Percentiles rank a stretch among this genome's conserved stretches.
These are phyloP conservation scores for Entomyzon cyanotis DNA, from an alignment of 2,113 vertebrate genomes.

Conservation along the genomic window DNA sequence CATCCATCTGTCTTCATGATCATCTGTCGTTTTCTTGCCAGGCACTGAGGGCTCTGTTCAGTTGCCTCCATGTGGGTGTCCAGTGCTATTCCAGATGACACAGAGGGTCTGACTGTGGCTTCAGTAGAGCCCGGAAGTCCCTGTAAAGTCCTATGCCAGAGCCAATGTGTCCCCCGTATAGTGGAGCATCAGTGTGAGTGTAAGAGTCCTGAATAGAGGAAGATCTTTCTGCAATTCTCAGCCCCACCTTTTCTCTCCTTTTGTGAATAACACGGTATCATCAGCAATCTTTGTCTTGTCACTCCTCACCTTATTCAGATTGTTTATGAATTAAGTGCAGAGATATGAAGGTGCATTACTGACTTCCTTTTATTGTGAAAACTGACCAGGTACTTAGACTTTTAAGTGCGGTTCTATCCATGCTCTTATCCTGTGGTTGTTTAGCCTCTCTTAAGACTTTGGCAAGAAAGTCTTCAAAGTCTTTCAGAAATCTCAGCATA, in stretches of 20 bases:
- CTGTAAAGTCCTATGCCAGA: not conserved
- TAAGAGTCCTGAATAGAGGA: not conserved
- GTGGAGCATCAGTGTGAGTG: not conserved
- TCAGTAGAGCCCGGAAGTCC: not conserved
- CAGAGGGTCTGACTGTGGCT: not conserved
- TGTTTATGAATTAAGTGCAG: not conserved
- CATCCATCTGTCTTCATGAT: not conserved
- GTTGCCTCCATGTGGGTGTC: not conserved
- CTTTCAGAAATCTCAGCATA: not conserved
- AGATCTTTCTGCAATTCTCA: not conserved
- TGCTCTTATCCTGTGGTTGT: not conserved
- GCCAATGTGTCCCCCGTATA: not conserved
- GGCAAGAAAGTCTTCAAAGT: not conserved
- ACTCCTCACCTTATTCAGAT: not conserved
- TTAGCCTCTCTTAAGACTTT: not conserved
- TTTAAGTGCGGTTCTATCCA: not conserved
- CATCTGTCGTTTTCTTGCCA: not conserved
- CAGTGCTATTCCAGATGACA: not conserved
- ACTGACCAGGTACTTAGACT: not conserved
- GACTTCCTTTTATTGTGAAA: not conserved
- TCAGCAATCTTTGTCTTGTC: not conserved
- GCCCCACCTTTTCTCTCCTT: not conserved
- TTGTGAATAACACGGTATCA: not conserved
- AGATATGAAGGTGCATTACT: not conserved
- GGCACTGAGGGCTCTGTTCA: not conserved